Percentiles rank a stretch among this genome's conserved stretches.
Conservation (phyloP, 2,113 vertebrate species). For the Phyllostomus discolor region DNA sequence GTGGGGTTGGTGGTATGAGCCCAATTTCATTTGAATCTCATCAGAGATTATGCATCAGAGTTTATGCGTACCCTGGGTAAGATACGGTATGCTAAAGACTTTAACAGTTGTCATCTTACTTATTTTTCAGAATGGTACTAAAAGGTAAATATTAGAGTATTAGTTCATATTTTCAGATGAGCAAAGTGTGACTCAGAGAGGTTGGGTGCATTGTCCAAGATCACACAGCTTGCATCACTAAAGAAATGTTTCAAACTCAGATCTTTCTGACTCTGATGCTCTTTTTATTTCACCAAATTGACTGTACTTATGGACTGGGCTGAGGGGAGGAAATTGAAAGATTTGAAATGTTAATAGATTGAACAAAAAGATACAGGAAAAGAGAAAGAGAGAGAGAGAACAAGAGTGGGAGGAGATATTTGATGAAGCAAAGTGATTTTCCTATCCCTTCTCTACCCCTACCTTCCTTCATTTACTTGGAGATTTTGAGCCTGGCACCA, state of each 20-base stretch:
- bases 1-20: neutral
- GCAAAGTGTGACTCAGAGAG: neutral
- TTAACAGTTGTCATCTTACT: neutral
- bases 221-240: neutral
- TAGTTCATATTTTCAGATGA: neutral
- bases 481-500: conserved; percentile 51
- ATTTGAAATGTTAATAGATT: neutral
- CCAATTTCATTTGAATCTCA: neutral
- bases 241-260: neutral
- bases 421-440: conserved; percentile 22
- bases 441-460: neutral
- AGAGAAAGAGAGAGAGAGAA: neutral
- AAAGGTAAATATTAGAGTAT: neutral
- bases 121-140: neutral
- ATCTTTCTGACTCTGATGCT: neutral
- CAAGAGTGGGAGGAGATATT: neutral
- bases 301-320: neutral
- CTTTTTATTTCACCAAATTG: neutral
- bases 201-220: neutral
- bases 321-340: neutral
- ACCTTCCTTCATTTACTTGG: conserved; percentile 62
- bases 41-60: neutral
- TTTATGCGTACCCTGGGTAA: neutral
- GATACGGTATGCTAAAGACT: neutral
- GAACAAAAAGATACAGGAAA: neutral